Base-by-base conservation (phyloP, 2,113 vertebrate genomes). In the Dasypus novemcinctus region DNA sequence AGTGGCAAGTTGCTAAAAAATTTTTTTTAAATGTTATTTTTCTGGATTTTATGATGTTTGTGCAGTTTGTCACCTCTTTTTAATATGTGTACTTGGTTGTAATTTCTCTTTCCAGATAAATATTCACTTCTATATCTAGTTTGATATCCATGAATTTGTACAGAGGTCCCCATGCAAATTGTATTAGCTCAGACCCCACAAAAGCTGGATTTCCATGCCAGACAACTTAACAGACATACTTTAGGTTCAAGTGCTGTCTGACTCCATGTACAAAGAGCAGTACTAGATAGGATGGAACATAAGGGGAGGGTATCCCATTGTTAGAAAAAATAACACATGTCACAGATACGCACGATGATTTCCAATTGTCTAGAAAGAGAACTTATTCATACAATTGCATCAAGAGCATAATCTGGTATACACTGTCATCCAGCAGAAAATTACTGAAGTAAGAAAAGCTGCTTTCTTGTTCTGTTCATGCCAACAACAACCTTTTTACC, bases 41-140 rank as follows among this genome's bases (percentile, higher is more conserved):
- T 68, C 52, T 79, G 27, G 38, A 84, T 87, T 89, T 96, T 87
- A 69, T 74, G 46, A 31, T 74, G 21, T 79, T 85, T 93, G 33
- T 86, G 36, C 52, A 83, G 71, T 57, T 71, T 71, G 41, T 64
- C n/a, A 80, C 4, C 31, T 90, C n/a, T 87, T 93, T 78, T 94
- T 0, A 69, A 94, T 88, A 69, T 87, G 54, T 69, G 12, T 14
- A 38, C 10, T 52, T 54, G 5, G 43, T 36, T 76, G 8, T 81
- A 5, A 93, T 82, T 72, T 92, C 14, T 80, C 92, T 74, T 52
- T 92, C 31, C 76, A 90, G 49, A 43, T 87, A 87, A 87, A 89
- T 94, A 90, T 46, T 72, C 54, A 43, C 23, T 69, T 80, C n/a
- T 64, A 23, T 43, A 31, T 80, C 71, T 72, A 87, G 91, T 33